A percentile compares a stretch with the other conserved stretches of the same genome.
These are phyloP conservation scores for Marisa cornuarietis DNA, from an alignment of 1,140 invertebrate genomes.

Conservation along the genomic window DNA sequence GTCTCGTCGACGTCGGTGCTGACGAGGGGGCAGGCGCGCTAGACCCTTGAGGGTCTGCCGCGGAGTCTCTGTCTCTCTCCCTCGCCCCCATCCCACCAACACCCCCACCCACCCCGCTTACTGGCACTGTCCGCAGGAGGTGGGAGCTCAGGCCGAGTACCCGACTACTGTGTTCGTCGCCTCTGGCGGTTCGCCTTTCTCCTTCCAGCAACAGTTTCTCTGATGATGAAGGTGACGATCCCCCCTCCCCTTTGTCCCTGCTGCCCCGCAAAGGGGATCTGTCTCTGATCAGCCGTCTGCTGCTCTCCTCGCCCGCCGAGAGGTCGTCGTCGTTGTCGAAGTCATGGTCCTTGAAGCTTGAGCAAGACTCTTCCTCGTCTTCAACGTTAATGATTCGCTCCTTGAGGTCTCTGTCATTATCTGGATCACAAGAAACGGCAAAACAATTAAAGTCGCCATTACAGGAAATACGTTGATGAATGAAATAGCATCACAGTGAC, in stretches of 20 bases:
- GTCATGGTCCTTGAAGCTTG: constrained; percentile 23
- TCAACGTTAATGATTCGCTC: constrained; percentile 33
- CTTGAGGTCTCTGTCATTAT: constrained; percentile 19
- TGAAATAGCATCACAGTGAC: too few species aligned
- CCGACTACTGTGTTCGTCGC: neutral
- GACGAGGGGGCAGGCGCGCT: neutral
- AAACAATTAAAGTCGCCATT: neutral
- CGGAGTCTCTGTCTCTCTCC: neutral
- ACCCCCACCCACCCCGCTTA: neutral
- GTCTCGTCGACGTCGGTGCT: constrained; percentile 25
- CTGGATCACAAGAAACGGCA: neutral
- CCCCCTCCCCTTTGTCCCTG: constrained; percentile 13
- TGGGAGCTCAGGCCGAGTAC: neutral
- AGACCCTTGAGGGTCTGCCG: neutral
- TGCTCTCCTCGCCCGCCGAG: neutral
- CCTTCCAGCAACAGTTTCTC: too few species aligned
- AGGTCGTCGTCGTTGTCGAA: constrained; percentile 6
- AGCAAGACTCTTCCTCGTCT: constrained; percentile 19
- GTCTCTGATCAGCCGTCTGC: constrained; percentile 17
- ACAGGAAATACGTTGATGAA: too few species aligned
- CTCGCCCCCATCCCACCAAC: neutral
- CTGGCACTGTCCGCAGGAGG: neutral
- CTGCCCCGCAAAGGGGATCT: constrained; percentile 12
- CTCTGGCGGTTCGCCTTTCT: neutral
- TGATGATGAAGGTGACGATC: constrained; percentile 2